These are phyloP conservation scores for Palythoa grandis DNA, from an alignment of 92 coral and sea anemone genomes.

Conservation along the genomic window DNA sequence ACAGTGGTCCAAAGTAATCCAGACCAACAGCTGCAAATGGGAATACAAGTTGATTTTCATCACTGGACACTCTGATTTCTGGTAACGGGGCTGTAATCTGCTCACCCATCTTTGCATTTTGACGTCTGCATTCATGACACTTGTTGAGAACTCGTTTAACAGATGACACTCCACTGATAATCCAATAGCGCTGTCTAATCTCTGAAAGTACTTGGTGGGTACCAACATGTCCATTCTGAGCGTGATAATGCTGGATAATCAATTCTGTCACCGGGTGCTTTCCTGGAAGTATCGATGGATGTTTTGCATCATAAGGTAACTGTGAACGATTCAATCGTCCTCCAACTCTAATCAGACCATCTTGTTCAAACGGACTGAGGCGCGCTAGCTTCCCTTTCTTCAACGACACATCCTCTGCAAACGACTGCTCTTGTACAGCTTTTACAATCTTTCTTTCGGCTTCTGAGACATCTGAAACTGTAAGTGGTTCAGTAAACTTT, in stretches of 20 bases:
- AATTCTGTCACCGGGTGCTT: constrained; percentile 59
- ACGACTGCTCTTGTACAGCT: constrained; percentile 9
- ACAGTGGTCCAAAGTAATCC: constrained; percentile 62
- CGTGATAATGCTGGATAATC: constrained; percentile 58
- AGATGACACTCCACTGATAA: constrained; percentile 57
- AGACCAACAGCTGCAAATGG: constrained; percentile 59
- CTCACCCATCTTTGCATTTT: constrained; percentile 50
- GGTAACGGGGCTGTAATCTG: constrained; percentile 66
- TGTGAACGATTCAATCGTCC: constrained; percentile 19
- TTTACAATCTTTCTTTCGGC: constrained; percentile 1
- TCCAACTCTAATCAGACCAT: constrained; percentile 25
- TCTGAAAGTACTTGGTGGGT: constrained; percentile 64
- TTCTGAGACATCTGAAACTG: constrained; percentile 8
- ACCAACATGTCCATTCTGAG: constrained; percentile 64
- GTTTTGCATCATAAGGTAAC: constrained; percentile 26
- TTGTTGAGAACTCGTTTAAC: constrained; percentile 53
- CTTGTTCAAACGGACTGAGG: constrained; percentile 28
- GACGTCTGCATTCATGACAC: constrained; percentile 61
- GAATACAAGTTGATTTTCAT: constrained; percentile 49
- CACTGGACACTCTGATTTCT: constrained; percentile 55
- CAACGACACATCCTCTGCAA: not conserved
- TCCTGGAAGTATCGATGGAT: constrained; percentile 41
- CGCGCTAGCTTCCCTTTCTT: constrained; percentile 28
- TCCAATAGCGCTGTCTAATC: constrained; percentile 62
- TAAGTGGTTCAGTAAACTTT: constrained; percentile 9